phyloP scores from a whole-genome alignment of 30 jellyfish, hydroid and myxozoan species.

The Aurelia sp. region DNA sequence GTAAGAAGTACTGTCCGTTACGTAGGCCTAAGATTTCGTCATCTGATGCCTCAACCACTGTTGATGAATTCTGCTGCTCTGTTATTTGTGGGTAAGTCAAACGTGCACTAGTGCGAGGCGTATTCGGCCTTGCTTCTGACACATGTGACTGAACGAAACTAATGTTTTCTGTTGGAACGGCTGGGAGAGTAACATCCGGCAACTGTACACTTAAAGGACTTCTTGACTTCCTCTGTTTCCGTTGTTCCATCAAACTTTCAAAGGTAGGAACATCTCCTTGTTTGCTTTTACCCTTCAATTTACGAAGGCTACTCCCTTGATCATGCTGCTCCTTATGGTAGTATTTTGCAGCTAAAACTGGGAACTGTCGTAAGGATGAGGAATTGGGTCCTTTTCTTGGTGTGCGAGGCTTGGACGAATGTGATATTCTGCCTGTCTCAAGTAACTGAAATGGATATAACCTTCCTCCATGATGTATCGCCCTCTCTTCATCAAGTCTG shows the following conservation, averaged over 20 bases:
- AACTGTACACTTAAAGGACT: neutral
- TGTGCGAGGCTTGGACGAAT: neutral
- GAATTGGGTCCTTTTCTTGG: conserved; percentile 11
- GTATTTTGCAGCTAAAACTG: conserved; percentile 60
- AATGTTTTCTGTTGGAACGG: neutral
- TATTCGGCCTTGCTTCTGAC: conserved; percentile 35
- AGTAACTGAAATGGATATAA: conserved; percentile 65
- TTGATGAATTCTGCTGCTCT: neutral
- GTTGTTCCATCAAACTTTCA: neutral
- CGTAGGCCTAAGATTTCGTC: conserved; percentile 56
- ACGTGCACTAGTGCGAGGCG: conserved; percentile 33
- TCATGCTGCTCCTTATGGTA: conserved; percentile 27
- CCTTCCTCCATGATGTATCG: neutral
- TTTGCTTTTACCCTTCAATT: neutral
- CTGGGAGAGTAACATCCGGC: conserved; percentile 20
- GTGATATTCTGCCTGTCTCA: neutral
- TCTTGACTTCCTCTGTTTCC: neutral
- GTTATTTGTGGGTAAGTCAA: neutral
- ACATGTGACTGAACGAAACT: neutral
- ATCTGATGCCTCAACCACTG: conserved; percentile 17
- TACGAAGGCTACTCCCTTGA: neutral
- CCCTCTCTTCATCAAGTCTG: neutral
- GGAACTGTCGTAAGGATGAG: conserved; percentile 51
- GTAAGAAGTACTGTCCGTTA: conserved; percentile 61
- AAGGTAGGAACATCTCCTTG: neutral